Conservation (phyloP, 2,888 invertebrate genomes). For the Caenorhabditis japonica region DNA sequence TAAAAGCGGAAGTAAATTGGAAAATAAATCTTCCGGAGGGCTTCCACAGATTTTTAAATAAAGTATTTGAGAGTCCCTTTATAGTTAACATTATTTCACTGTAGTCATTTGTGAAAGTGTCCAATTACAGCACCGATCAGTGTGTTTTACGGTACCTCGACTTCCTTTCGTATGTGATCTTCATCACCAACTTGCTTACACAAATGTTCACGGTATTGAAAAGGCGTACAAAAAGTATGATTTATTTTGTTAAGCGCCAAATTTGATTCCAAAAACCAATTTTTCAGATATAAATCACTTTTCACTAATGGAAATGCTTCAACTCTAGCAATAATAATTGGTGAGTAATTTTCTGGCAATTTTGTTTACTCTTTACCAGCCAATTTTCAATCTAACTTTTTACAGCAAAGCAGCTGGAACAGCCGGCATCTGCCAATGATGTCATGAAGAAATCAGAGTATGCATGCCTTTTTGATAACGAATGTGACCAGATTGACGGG, state of each 20-base stretch:
- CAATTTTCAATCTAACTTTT: constrained; percentile 19
- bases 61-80: no score
- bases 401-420: constrained; percentile 62
- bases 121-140: constrained; percentile 46
- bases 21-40: no score
- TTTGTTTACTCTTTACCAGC: neutral
- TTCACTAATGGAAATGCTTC: constrained; percentile 57
- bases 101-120: no score
- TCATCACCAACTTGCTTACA: constrained; percentile 66
- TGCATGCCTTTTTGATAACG: constrained; percentile 64
- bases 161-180: constrained; percentile 72
- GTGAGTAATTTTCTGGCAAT: constrained; percentile 33
- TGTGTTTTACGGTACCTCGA: constrained; percentile 46
- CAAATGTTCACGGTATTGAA: constrained; percentile 58
- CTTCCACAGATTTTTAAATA: no score
- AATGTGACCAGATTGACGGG: constrained; percentile 64
- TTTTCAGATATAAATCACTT: constrained; percentile 52
- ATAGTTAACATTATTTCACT: no score
- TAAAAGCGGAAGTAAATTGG: no score
- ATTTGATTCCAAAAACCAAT: constrained; percentile 3
- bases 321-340: constrained; percentile 56
- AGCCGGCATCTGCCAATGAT: constrained; percentile 48
- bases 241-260: neutral
- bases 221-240: constrained; percentile 58
- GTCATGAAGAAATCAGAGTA: constrained; percentile 57